Conservation (phyloP, 1,140 invertebrate species). For the Cataglyphis hispanica region DNA sequence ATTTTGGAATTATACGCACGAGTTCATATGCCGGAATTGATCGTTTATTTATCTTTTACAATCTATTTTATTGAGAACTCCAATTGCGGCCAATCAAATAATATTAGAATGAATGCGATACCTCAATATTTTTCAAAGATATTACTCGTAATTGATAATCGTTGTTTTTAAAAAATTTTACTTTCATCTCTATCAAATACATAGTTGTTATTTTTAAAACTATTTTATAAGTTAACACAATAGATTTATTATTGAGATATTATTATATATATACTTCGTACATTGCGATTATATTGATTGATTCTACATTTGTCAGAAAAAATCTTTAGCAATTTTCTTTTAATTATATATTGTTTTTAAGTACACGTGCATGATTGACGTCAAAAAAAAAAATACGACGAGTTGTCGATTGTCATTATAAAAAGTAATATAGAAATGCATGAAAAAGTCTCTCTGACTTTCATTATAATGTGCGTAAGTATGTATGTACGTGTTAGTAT, state of each 20-base stretch:
- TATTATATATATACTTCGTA: background rate
- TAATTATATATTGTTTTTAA: background rate
- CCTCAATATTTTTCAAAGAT: background rate
- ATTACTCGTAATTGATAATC: background rate
- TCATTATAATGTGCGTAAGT: constrained; percentile 52
- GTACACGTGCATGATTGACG: constrained; percentile 15
- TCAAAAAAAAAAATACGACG: constrained; percentile 38
- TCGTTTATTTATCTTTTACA: constrained; percentile 25
- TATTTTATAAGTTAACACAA: background rate
- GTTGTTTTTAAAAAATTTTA: background rate
- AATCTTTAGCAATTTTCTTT: constrained; percentile 11
- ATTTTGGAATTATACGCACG: constrained; percentile 43
- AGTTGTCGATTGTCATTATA: constrained; percentile 61
- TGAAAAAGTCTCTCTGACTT: constrained; percentile 43
- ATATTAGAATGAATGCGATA: constrained; percentile 3
- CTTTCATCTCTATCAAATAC: background rate
- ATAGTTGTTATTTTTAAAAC: background rate
- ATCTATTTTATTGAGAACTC: constrained; percentile 3
- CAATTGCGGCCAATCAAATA: background rate
- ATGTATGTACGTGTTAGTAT: constrained; percentile 24
- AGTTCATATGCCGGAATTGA: constrained; percentile 30
- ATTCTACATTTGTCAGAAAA: background rate
- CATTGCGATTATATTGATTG: background rate
- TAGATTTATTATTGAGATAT: background rate
- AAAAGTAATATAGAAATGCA: constrained; percentile 64